A percentile compares a stretch with the other conserved stretches of the same genome.
Conservation (phyloP, 2,888 invertebrate genomes). For the Allolobophora icterica region DNA sequence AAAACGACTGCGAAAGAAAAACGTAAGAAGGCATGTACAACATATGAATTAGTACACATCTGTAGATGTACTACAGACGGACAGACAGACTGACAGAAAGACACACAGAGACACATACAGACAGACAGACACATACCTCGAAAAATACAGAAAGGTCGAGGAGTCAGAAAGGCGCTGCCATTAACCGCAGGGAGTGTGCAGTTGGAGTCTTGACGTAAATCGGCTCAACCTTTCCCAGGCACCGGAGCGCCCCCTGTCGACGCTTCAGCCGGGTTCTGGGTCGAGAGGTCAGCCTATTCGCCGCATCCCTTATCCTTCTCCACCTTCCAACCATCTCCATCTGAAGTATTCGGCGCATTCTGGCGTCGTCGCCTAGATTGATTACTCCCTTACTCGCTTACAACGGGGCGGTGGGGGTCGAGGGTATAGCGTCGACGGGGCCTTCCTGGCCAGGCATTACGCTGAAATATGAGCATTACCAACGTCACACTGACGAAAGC, state of each 20-base stretch:
- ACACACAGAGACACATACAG: not conserved
- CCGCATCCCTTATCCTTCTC: constrained; percentile 9
- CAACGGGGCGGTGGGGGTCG: not conserved
- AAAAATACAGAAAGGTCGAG: not conserved
- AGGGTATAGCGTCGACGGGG: not conserved
- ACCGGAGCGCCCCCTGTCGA: not conserved
- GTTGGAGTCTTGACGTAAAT: constrained; percentile 26
- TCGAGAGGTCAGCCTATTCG: not conserved
- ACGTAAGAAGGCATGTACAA: too few species aligned
- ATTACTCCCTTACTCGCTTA: constrained; percentile 4
- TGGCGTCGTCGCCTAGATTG: not conserved
- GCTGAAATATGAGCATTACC: constrained; percentile 17
- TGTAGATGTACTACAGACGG: not conserved
- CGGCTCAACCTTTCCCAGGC: constrained; percentile 23
- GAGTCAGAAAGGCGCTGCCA: not conserved
- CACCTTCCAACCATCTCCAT: not conserved
- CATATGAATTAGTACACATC: not conserved
- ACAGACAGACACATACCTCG: not conserved
- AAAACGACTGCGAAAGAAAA: not conserved
- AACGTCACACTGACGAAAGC: not conserved
- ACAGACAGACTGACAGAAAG: not conserved
- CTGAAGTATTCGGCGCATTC: not conserved
- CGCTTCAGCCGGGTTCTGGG: not conserved
- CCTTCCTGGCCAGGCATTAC: not conserved
- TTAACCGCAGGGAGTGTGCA: constrained; percentile 11